Base-by-base conservation (phyloP, 2,797 vertebrate species). In the Sylvilagus floridanus region DNA sequence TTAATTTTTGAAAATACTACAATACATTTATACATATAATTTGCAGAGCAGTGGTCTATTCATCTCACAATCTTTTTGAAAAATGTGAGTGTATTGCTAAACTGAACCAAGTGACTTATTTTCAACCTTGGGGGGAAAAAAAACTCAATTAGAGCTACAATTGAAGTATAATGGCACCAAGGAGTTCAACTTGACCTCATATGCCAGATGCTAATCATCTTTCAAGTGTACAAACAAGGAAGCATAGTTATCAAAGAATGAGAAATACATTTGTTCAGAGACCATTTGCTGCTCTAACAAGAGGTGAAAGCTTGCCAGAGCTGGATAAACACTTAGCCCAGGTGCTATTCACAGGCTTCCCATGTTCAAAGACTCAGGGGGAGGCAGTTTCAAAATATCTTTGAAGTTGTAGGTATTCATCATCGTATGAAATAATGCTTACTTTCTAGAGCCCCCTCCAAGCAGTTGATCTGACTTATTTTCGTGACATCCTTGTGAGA, bases 261-360 rank as follows among this genome's bases (percentile, higher is more conserved):
- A 98, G 97, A 97, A 98, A 97, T 88, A 88, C 95, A 93, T 98
- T 98, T 97, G 97, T 98, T 98, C 96, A 97, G 97, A 98, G 97
- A 91, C 89, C 96, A 96, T 98, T 98, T 98, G 97, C 90, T 94
- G 97, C 95, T 7, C 62, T 96, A 94, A 96, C 96, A 96, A 85
- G 92, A 91, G 84, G 88, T 83, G 72, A 96, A 92, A 89, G 92
- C 97, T 98, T 97, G 96, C 97, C 94, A 98, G 97, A 98, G 96
- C 97, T 97, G 93, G 97, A 97, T 97, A 96, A 97, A 98, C 94
- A 97, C 96, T 89, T 97, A 85, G 93, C 88, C 69, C 62, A 30
- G 68, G 42, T 95, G 94, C 96, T 97, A 75, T 96, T 97, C 92
- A 91, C 71, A 92, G 96, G 83, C 84, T 92, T 91, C 93, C 91